Conservation (phyloP, 1,140 invertebrate species). For the Caerostris darwini region DNA sequence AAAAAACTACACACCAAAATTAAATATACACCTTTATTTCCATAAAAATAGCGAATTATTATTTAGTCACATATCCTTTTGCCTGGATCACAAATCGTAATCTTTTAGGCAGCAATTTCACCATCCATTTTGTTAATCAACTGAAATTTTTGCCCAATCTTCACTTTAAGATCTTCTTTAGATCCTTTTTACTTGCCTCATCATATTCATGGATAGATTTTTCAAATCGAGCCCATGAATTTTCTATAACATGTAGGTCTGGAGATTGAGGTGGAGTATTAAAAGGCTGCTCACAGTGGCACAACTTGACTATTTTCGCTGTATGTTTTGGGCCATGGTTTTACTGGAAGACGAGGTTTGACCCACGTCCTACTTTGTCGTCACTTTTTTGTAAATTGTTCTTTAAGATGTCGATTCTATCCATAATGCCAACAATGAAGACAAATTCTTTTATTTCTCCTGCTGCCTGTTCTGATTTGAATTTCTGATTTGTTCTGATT, state of each 20-base stretch:
- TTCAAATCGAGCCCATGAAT: background rate
- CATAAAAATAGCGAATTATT: background rate
- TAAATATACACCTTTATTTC: background rate
- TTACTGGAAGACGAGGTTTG: background rate
- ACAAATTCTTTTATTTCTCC: background rate
- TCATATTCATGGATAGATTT: background rate
- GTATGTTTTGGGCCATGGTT: background rate
- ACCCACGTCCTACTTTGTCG: background rate
- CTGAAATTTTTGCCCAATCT: too few relatives aligned
- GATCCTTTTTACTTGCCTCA: background rate
- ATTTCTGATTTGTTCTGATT: too few relatives aligned
- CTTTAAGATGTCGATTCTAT: background rate
- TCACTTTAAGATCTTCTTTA: background rate
- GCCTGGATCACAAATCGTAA: background rate
- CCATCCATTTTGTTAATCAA: background rate
- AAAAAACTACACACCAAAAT: background rate
- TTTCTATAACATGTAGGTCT: background rate
- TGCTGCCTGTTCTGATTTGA: too few relatives aligned
- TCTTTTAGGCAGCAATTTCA: background rate
- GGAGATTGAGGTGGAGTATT: background rate
- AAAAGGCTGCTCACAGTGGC: background rate
- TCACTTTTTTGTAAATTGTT: background rate
- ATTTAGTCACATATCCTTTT: background rate
- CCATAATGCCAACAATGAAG: background rate
- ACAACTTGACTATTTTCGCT: background rate